Conservation (phyloP, 2,113 vertebrate species). For the Agelaius tricolor region DNA sequence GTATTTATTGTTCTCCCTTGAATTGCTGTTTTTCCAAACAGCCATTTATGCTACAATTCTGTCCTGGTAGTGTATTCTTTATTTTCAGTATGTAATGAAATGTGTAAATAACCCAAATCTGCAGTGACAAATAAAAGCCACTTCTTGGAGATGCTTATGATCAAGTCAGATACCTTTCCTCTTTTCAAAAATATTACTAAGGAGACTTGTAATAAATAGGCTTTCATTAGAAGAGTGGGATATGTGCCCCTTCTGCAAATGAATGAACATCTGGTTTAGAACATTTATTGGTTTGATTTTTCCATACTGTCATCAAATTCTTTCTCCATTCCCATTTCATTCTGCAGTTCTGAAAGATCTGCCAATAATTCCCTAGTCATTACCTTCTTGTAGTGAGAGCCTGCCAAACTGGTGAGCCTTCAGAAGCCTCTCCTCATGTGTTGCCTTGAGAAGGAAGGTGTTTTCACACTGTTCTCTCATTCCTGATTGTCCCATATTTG, state of each 20-base stretch:
- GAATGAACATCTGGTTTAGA: background rate
- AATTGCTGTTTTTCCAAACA: background rate
- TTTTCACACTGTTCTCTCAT: background rate
- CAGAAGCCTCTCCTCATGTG: background rate
- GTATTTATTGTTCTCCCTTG: background rate
- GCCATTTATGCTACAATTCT: background rate
- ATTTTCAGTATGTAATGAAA: background rate
- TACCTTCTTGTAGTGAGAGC: background rate
- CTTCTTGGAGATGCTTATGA: background rate
- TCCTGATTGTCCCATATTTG: background rate
- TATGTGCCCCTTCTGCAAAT: background rate
- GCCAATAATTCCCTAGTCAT: background rate
- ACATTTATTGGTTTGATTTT: background rate
- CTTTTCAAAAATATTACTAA: background rate
- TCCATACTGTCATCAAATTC: background rate
- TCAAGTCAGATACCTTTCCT: background rate
- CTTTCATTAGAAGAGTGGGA: background rate
- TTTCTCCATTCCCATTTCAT: background rate
- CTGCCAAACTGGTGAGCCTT: background rate
- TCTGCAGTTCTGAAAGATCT: background rate
- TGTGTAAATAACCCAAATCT: background rate
- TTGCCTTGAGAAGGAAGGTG: background rate
- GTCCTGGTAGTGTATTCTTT: background rate
- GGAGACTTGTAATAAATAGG: background rate
- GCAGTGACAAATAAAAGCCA: background rate